Evolutionary conservation across 2,888 invertebrate species (phyloP).

Genomic region (Coremacera marginata): DNA sequence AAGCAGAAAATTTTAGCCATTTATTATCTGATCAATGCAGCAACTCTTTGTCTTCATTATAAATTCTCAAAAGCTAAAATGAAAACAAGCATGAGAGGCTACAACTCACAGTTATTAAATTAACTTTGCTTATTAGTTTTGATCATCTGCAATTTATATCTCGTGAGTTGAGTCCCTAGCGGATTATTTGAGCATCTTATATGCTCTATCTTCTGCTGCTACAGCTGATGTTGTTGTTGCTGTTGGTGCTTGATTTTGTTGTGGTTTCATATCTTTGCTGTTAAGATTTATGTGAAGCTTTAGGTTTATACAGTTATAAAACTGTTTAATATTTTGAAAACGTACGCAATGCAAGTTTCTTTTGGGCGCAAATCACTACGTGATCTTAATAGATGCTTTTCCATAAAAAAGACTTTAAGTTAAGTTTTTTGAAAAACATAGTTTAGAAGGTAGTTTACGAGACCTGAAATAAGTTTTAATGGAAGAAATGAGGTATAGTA

Average conservation of each 20-base stretch:
- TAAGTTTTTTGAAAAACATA: no score
- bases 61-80: no score
- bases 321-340: constrained; percentile 51
- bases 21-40: no score
- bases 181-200: background rate
- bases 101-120: no score
- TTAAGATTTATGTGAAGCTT: constrained; percentile 23
- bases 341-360: constrained; percentile 12
- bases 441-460: no score
- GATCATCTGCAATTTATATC: background rate
- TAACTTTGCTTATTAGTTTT: background rate
- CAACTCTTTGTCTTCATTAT: no score
- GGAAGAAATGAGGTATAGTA: no score
- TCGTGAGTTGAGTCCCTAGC: background rate
- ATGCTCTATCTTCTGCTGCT: background rate
- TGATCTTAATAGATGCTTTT: background rate
- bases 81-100: no score
- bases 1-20: no score
- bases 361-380: constrained; percentile 14
- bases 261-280: background rate
- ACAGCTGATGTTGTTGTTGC: background rate
- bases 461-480: no score
- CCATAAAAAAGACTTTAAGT: no score
- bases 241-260: background rate
- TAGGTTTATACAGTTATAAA: constrained; percentile 56